phyloP scores from a whole-genome alignment of 2,888 invertebrate genomes.

The Meiosimyza decipiens region DNA sequence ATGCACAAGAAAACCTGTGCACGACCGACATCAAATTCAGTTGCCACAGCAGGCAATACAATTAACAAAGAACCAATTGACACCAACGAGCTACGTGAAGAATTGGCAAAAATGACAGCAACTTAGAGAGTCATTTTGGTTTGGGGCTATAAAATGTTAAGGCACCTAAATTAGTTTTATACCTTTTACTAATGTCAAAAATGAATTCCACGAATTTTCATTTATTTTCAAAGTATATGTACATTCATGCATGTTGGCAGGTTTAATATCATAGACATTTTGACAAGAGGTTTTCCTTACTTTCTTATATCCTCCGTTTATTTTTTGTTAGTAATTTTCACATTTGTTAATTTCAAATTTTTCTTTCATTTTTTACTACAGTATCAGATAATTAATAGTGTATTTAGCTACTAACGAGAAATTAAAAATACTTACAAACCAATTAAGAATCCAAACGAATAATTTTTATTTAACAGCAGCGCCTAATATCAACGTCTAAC shows the following conservation, averaged over 20 bases:
- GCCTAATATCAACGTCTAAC: no score
- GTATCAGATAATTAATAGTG: slow-evolving; percentile 18
- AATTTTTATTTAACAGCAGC: no score
- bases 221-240: no score
- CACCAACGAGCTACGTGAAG: slow-evolving; percentile 53
- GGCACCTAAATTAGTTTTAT: no score
- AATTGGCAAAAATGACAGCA: slow-evolving; percentile 53
- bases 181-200: no score
- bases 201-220: no score
- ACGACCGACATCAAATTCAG: slow-evolving; percentile 69
- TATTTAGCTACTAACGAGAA: slow-evolving; percentile 2
- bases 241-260: no score
- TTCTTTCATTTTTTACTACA: slow-evolving; percentile 9
- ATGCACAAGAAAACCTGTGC: slow-evolving; percentile 89
- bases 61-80: slow-evolving; percentile 51
- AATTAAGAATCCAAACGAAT: no score
- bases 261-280: no score
- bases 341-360: background rate
- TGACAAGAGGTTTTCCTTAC: no score
- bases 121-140: slow-evolving; percentile 36
- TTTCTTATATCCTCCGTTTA: background rate
- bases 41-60: slow-evolving; percentile 51
- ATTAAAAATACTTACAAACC: background rate
- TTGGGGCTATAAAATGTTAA: background rate
- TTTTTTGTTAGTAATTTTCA: background rate